phyloP scores from a whole-genome alignment of 2,797 vertebrate genomes.

The Pipistrellus nathusii region DNA sequence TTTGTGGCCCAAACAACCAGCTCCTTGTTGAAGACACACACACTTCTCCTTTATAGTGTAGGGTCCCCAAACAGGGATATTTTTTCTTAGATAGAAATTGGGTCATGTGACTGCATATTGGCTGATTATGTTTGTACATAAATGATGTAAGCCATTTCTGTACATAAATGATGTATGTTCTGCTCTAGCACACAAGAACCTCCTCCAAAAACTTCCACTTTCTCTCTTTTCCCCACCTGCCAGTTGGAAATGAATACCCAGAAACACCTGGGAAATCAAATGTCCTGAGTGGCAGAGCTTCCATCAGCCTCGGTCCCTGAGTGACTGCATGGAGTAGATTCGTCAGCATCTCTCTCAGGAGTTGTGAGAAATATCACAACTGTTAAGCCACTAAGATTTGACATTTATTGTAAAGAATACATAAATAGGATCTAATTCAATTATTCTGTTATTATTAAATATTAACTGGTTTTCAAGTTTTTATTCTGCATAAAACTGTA shows the following conservation, averaged over 20 bases:
- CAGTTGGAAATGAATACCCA: background rate
- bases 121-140: background rate
- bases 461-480: background rate
- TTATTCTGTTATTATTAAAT: background rate
- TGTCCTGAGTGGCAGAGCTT: background rate
- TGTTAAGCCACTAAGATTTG: background rate
- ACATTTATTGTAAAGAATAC: background rate
- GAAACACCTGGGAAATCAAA: background rate
- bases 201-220: background rate
- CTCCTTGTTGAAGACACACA: background rate
- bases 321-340: background rate
- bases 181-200: background rate
- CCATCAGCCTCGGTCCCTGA: background rate
- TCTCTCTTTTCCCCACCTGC: background rate
- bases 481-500: background rate
- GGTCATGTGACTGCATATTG: background rate
- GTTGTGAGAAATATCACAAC: background rate
- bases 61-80: background rate
- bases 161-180: background rate
- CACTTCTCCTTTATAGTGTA: background rate
- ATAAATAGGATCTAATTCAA: background rate
- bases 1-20: background rate
- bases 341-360: rapidly evolving
- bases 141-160: background rate
- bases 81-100: background rate